phyloP scores from a whole-genome alignment of 1,140 invertebrate genomes.

The Macrobrachium rosenbergii region DNA sequence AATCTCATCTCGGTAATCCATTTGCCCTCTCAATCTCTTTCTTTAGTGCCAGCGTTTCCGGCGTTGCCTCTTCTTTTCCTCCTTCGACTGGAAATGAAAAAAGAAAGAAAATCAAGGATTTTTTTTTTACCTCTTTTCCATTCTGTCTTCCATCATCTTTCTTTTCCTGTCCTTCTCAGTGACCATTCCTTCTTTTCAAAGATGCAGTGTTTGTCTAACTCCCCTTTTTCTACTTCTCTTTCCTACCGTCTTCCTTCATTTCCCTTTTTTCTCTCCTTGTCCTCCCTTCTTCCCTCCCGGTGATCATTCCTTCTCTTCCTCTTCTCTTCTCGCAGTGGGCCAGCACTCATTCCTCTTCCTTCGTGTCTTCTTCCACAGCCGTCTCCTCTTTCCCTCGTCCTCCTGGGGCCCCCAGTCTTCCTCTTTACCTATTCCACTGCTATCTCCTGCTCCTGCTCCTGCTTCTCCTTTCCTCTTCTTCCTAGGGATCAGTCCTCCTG shows the following conservation, averaged over 20 bases:
- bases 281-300: neutral
- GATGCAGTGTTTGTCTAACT: neutral
- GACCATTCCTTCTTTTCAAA: neutral
- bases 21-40: too few species aligned
- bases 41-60: too few species aligned
- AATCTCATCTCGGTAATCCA: too few species aligned
- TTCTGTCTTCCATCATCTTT: neutral
- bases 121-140: neutral
- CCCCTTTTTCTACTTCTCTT: neutral
- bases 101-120: too few species aligned
- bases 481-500: neutral
- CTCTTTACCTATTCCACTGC: neutral
- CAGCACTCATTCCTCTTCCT: neutral
- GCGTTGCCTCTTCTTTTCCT: too few species aligned
- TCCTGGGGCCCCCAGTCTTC: neutral
- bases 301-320: neutral
- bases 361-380: neutral
- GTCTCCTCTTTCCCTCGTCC: constrained; percentile 5
- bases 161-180: neutral
- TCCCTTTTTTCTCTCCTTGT: neutral
- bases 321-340: neutral
- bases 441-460: neutral
- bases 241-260: neutral
- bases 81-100: too few species aligned
- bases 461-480: neutral